Evolutionary conservation across 2,797 vertebrate species (phyloP).

Genomic region (Sebastes oblongus): DNA sequence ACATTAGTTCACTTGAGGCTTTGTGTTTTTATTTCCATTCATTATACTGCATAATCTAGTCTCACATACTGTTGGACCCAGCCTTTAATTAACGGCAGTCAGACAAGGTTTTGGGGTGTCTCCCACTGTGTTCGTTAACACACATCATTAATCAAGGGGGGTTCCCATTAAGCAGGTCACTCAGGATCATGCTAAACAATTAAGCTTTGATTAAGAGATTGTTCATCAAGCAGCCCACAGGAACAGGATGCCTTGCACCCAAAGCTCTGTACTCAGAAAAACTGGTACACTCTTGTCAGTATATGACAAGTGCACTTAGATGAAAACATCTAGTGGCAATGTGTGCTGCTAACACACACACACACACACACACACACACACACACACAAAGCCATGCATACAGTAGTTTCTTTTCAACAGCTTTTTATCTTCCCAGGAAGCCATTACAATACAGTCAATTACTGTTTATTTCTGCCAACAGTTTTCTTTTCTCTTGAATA

Average conservation of each 20-base stretch:
- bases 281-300: neutral
- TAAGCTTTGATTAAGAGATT: slow-evolving; percentile 85
- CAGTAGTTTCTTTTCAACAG: slow-evolving; percentile 38
- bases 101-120: slow-evolving; percentile 73
- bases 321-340: slow-evolving; percentile 26
- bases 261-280: slow-evolving; percentile 14
- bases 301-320: slow-evolving; percentile 12
- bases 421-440: slow-evolving; percentile 30
- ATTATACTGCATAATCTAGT: slow-evolving; percentile 15
- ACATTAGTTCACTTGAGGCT: neutral
- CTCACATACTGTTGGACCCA: slow-evolving; percentile 17
- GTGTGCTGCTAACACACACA: neutral
- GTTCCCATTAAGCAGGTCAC: slow-evolving; percentile 81
- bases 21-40: slow-evolving; percentile 30
- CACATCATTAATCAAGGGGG: slow-evolving; percentile 83
- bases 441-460: slow-evolving; percentile 55
- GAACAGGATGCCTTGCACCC: slow-evolving; percentile 12
- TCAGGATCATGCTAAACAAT: slow-evolving; percentile 83
- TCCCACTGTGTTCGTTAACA: slow-evolving; percentile 81
- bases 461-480: slow-evolving; percentile 37
- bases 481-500: slow-evolving; percentile 58
- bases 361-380: neutral
- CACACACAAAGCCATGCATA: neutral
- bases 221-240: slow-evolving; percentile 73
- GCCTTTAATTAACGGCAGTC: slow-evolving; percentile 79